Evolutionary conservation across 2,113 vertebrate species (phyloP), one percentile per base, ranked within the genome.

Genomic region (Pelusios castaneus): DNA sequence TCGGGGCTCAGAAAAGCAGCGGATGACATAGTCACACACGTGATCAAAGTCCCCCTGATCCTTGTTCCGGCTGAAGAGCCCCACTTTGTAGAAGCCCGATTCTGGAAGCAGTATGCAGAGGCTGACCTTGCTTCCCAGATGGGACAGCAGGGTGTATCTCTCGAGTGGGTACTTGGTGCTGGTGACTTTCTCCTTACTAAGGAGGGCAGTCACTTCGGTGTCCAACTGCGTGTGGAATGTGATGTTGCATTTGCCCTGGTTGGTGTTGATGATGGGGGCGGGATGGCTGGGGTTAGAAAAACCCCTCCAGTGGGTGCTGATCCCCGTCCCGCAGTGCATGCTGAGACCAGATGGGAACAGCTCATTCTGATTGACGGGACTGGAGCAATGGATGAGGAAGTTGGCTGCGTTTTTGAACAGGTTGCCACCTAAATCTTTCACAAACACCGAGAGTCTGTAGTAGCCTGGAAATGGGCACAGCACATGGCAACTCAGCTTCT

Each of bases 211-310:
- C 79, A 98, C 95, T 88, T 98, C 95, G 0, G 97, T 3, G 0
- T 86, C 96, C 0, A 80, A 38, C 14, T 95, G 86, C 2, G 92
- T 82, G 58, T 97, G 96, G 90, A 98, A 99, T 85, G 98, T 98
- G 94, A 99, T 97, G 92, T 98, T 98, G 86, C 98, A 98, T 84
- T 97, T 98, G 5, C 98, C 98, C 47, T 98, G 96, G 38, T 97
- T 97, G 56, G 97, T 98, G 63, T 93, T 98, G 89, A 98, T 95
- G 54, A 98, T 91, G 6, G 98, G 98, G 6, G 70, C 78, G 0
- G 95, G 89, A 70, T 98, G 98, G 95, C 98, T 97, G 45, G 98
- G 98, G 16, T 97, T 97, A 84, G 97, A 97, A 73, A 99, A 95
- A 49, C 98, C 97, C 0, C 95, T 97, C 55, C 96, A 84, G 3